phyloP scores from a whole-genome alignment of 2,113 vertebrate genomes.

The Otus sunia region DNA sequence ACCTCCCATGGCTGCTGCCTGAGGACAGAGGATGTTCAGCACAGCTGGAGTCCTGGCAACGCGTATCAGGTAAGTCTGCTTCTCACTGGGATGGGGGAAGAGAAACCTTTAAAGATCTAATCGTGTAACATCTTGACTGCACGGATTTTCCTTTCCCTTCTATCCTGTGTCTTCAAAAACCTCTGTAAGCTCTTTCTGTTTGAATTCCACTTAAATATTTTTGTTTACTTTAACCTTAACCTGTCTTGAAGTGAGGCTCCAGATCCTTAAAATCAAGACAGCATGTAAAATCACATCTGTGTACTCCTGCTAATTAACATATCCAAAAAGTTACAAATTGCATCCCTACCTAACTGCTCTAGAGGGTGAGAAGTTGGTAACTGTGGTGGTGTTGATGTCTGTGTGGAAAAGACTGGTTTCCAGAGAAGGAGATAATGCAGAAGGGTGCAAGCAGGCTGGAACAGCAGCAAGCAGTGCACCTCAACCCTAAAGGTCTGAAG shows the following conservation, averaged over 20 bases:
- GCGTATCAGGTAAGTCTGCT: neutral
- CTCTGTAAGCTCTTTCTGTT: neutral
- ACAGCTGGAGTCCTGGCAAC: accelerated
- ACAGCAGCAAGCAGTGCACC: neutral
- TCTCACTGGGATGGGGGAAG: neutral
- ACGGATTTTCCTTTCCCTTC: neutral
- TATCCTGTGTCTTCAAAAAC: neutral
- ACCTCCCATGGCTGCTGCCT: accelerated
- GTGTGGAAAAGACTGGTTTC: neutral
- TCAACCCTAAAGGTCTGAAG: neutral
- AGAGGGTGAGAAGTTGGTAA: neutral
- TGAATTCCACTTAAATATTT: neutral
- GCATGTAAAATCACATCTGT: neutral
- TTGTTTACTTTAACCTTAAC: neutral
- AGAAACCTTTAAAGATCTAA: neutral
- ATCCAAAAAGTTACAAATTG: neutral
- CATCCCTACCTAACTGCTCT: neutral
- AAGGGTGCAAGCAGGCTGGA: neutral
- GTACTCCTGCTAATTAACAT: neutral
- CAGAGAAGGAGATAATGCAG: accelerated
- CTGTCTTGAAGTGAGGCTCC: neutral
- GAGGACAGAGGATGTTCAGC: neutral
- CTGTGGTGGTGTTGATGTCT: accelerated
- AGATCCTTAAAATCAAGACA: neutral
- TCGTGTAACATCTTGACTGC: neutral